These are phyloP conservation scores for Bembecia ichneumoniformis DNA, from an alignment of 2,888 invertebrate species.

Conservation along the genomic window DNA sequence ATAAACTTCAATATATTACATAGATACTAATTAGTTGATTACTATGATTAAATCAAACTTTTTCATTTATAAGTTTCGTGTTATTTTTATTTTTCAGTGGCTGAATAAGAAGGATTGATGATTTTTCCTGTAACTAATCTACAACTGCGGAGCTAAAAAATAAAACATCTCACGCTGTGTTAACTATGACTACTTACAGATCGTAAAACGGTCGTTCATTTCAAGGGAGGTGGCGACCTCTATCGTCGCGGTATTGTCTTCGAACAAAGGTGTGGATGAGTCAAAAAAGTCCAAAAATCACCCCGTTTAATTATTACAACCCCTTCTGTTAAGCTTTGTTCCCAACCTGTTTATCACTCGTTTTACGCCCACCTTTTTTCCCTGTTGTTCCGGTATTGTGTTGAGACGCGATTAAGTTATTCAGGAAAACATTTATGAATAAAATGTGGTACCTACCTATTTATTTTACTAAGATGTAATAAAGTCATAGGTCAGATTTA, in stretches of 20 bases:
- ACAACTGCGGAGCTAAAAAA: no score
- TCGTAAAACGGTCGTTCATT: neutral
- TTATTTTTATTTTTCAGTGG: no score
- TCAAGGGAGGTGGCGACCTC: conserved; percentile 18
- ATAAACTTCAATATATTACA: no score
- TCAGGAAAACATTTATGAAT: no score
- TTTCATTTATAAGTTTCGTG: no score
- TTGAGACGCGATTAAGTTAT: neutral
- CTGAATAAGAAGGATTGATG: no score
- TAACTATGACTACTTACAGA: neutral
- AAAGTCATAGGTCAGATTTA: no score
- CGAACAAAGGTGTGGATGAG: conserved; percentile 21
- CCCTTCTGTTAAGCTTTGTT: conserved; percentile 11
- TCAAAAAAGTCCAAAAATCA: conserved; percentile 32
- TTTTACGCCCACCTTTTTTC: neutral
- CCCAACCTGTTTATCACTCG: neutral
- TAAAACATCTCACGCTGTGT: neutral
- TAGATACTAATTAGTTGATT: no score
- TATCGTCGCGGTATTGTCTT: conserved; percentile 24
- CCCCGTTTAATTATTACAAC: conserved; percentile 25
- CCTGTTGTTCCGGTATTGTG: neutral
- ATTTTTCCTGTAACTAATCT: no score
- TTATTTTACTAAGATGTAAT: no score
- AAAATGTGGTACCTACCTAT: no score
- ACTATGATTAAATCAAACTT: no score